These are phyloP conservation scores for Entelurus aequoreus DNA, from an alignment of 2,113 vertebrate genomes.

Conservation along the genomic window DNA sequence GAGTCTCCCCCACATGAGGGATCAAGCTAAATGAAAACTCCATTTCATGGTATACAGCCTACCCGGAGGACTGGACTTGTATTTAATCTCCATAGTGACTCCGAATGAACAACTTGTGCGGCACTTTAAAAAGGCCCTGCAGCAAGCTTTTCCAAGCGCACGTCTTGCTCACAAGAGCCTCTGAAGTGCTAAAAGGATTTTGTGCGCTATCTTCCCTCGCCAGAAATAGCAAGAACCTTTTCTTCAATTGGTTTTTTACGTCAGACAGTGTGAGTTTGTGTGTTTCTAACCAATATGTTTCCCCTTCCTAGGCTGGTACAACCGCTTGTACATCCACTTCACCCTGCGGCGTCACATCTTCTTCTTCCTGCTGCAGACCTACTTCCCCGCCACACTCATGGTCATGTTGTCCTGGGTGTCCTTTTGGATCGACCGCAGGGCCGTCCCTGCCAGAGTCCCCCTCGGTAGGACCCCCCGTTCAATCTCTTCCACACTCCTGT, in stretches of 20 bases:
- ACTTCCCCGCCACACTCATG: conserved; percentile 89
- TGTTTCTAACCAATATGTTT: conserved; percentile 15
- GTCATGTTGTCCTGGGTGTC: conserved; percentile 94
- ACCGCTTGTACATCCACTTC: conserved; percentile 89
- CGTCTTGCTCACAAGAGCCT: conserved; percentile 14
- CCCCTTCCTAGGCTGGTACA: conserved; percentile 83
- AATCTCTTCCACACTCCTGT: too few species aligned
- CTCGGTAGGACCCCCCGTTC: conserved; percentile 69
- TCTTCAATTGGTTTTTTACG: conserved; percentile 13
- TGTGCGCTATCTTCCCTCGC: conserved; percentile 24
- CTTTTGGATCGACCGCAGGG: conserved; percentile 89
- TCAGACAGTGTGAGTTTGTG: conserved; percentile 15
- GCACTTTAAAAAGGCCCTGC: conserved; percentile 21
- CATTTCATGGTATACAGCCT: conserved; percentile 15
- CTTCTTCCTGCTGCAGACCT: conserved; percentile 91
- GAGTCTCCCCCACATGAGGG: conserved; percentile 7
- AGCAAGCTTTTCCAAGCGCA: conserved; percentile 14
- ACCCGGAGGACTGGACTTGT: conserved; percentile 14
- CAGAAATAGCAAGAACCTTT: conserved; percentile 31
- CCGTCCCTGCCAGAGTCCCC: conserved; percentile 85
- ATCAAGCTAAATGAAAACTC: neutral
- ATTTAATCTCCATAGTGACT: conserved; percentile 26
- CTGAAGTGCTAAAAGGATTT: conserved; percentile 40
- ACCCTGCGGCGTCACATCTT: conserved; percentile 87
- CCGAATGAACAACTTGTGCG: conserved; percentile 24